Base-by-base conservation (phyloP, 1,140 invertebrate genomes). In the Goniozus legneri region DNA sequence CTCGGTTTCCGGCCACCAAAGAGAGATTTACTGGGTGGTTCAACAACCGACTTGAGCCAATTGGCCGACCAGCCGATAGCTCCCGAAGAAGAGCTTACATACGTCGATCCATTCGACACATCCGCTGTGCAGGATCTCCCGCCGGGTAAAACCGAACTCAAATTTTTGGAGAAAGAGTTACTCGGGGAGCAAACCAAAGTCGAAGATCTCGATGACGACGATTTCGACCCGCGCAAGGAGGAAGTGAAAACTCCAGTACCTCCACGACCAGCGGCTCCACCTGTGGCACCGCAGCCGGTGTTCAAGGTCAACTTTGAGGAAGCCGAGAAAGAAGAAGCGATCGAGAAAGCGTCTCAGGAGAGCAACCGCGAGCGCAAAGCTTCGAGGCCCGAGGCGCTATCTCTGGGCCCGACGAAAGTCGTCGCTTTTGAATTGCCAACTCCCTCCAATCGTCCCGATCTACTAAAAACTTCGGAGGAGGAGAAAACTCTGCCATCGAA, bases 81-180 rank as follows among this genome's bases (percentile, higher is more conserved):
- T 44, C 88, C 87, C 1, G 60, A 70, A 1, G 73, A 77, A 38
- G 75, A 79, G 34, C 68, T 80, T 12, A 80, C 77, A 34, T 85
- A 89, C 59, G 82, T 84, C 13, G 91, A 93, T 79, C 90, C 89
- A 0, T 92, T 92, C 56, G 89, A 92, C 61, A 92, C 90, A 3
- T 90, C 89, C 0, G 80, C 82, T 10, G 79, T 90, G 7, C 81
- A 86, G 60, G 80, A 82, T 19, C 73, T 84, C 14, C 81, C 84
- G 47, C 87, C 88, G 1, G 85, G 87, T 44, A 84, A 84, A 73
- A 80, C 85, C 8, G 89, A 92, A 73, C 63, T 92, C 4, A 89
- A 88, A 65, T 81, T 85, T 58, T 67, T 91, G 14, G 88, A 91
- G 73, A 81, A 85, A 60, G 88, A 91, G 70, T 62, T 91, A 8